Conservation (phyloP, 2,113 vertebrate species). For the Heloderma charlesbogerti region DNA sequence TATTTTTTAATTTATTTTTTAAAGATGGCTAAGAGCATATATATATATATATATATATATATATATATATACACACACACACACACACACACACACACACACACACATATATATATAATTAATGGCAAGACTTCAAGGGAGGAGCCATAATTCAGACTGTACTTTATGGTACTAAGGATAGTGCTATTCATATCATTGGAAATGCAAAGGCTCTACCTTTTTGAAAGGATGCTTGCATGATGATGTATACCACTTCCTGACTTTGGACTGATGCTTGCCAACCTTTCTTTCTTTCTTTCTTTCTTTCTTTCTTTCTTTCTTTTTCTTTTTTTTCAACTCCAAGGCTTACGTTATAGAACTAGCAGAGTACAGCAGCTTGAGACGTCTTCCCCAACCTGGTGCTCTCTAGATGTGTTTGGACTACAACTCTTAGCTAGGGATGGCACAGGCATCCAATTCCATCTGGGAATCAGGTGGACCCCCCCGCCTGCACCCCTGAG, state of each 20-base stretch:
- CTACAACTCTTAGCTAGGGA: no score
- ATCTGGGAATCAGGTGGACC: no score
- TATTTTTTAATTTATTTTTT: no score
- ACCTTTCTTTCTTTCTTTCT: neutral
- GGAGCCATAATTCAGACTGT: neutral
- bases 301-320: no score
- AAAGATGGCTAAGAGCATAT: constrained; percentile 29
- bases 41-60: constrained; percentile 12
- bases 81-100: no score
- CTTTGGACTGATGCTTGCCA: neutral
- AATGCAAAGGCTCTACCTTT: neutral
- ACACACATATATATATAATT: no score
- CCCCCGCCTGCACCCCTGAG: no score
- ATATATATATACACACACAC: constrained; percentile 16
- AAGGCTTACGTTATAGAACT: no score
- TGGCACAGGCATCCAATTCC: no score
- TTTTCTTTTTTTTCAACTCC: no score
- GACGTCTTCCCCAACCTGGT: no score
- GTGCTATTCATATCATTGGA: neutral
- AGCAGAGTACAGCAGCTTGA: neutral
- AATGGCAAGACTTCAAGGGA: neutral
- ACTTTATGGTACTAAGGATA: constrained; percentile 11
- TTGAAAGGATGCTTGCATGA: neutral
- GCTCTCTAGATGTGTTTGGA: no score
- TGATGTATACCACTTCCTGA: neutral